Conservation (phyloP, 1,140 invertebrate species). For the Tenebrio molitor region DNA sequence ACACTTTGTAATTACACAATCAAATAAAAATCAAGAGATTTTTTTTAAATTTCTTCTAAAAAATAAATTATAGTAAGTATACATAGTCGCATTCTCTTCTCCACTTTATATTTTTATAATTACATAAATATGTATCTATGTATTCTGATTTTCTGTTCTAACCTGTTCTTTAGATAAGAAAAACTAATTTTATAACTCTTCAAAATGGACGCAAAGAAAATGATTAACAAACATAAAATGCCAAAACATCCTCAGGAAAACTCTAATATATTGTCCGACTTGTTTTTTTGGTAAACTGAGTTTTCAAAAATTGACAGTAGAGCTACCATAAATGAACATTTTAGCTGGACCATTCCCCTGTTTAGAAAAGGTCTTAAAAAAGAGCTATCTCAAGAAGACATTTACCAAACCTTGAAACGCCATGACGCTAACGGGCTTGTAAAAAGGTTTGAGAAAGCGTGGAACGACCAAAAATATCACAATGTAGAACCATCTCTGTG, state of each 20-base stretch:
- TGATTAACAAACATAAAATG: neutral
- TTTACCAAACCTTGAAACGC: neutral
- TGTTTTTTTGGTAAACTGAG: constrained; percentile 44
- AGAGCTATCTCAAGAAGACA: constrained; percentile 41
- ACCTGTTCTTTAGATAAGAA: no score
- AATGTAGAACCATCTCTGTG: constrained; percentile 61
- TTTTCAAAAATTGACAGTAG: no score
- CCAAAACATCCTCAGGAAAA: constrained; percentile 43
- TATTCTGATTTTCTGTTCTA: neutral
- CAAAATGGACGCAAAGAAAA: constrained; percentile 66
- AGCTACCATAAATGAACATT: no score
- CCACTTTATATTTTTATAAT: no score
- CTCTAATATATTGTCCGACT: constrained; percentile 44
- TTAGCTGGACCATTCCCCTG: constrained; percentile 63
- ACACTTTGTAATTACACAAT: no score
- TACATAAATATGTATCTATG: no score
- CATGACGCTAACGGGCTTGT: constrained; percentile 63
- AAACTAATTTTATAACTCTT: neutral
- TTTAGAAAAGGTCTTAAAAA: constrained; percentile 40
- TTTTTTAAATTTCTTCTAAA: no score
- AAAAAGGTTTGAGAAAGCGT: constrained; percentile 68
- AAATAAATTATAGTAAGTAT: no score
- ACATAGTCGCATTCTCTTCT: no score
- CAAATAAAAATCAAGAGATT: no score
- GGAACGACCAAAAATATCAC: neutral